Evolutionary conservation across 2,113 vertebrate species (phyloP).

Genomic region (Cinclus mexicanus): DNA sequence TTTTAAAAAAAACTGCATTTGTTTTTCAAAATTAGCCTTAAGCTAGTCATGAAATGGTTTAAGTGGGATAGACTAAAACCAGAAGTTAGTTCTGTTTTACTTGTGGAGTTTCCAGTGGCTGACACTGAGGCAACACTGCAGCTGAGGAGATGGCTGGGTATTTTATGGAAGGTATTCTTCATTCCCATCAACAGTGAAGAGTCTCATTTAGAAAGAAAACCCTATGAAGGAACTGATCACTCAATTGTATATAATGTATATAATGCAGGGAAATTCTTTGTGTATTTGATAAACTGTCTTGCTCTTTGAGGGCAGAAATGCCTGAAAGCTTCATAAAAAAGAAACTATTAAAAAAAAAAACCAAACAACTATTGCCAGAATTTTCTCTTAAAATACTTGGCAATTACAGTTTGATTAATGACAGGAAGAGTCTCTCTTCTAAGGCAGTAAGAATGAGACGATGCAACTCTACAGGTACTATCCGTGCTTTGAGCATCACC

Average conservation of each 20-base stretch:
- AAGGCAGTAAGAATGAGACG: fast-evolving
- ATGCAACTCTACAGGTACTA: background rate
- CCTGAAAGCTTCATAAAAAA: conserved; percentile 8
- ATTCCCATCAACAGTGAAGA: background rate
- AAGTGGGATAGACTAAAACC: conserved; percentile 20
- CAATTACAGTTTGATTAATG: background rate
- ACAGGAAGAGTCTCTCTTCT: background rate
- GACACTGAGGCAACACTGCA: background rate
- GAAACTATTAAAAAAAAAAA: background rate
- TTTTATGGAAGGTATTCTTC: background rate
- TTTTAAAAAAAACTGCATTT: background rate
- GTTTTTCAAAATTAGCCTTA: conserved; percentile 65
- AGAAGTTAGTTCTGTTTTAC: conserved; percentile 39
- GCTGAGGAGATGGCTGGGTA: background rate
- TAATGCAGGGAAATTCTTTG: conserved; percentile 6
- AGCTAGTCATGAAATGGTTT: conserved; percentile 28
- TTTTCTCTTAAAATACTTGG: background rate
- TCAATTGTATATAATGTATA: conserved; percentile 63
- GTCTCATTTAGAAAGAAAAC: background rate
- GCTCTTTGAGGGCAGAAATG: conserved; percentile 3
- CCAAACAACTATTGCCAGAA: background rate
- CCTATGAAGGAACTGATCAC: conserved; percentile 40
- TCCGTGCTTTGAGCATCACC: background rate
- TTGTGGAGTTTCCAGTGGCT: background rate
- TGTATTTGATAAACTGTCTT: conserved; percentile 43